Base-by-base conservation (phyloP, 1,140 invertebrate genomes). In the Galleria mellonella region DNA sequence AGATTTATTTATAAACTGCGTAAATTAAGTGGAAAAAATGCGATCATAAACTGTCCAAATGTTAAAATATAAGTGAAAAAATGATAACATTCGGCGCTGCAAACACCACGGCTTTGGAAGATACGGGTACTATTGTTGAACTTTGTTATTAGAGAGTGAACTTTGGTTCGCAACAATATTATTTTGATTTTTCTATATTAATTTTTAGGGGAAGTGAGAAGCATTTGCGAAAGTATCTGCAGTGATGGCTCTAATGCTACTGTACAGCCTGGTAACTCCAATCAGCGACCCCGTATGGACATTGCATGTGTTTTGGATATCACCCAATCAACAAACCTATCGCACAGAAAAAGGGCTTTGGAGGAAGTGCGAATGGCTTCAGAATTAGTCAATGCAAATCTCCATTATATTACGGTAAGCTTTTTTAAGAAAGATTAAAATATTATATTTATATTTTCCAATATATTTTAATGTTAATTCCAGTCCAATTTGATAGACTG, bases 241-340 rank as follows among this genome's bases (percentile, higher is more conserved):
- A 93, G 92, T 23, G 92, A 94, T 84, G 86, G 90, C 37, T 93
- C 92, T 3, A 90, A 89, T 37, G 87, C 91, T 36, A 92, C 91
- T 6, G 87, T 90, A 1, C 87, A 91, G 54, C 70, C 87, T 10
- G 85, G 87, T 13, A 67, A 61, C 32, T 62, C 66, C 6, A 79
- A 78, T 36, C 76, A 76, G 47, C 88, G 90, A 55, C 89, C 90
- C 31, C 89, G 89, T 52, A 97, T 97, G 94, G 96, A 97, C 82
- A 94, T 98, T 35, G 96, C 94, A 43, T 96, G 94, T 89, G 92
- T 98, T 38, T 89, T 97, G 55, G 96, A 97, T 86, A 84, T 95
- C 15, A 90, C 92, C 62, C 90, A 93, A 72, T 79, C 89, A 10
- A 90, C 92, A 55, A 88, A 93, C 78, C 79, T 94, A 41, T 72